Evolutionary conservation across 2,113 vertebrate genomes (phyloP), one percentile per base, ranked within the genome.

Genomic region (Thalassarche chlororhynchos): DNA sequence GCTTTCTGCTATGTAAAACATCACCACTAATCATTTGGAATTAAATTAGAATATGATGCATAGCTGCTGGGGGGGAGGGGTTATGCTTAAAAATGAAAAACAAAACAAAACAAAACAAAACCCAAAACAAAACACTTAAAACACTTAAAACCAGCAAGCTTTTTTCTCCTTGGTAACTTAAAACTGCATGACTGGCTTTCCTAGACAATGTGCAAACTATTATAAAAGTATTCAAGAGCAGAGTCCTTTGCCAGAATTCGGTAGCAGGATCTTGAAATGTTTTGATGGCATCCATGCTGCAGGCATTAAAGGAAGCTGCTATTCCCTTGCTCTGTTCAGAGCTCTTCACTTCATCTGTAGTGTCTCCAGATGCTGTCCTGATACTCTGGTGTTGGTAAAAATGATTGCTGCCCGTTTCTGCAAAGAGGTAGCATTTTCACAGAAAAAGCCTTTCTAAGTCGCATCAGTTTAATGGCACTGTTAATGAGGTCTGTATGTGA

Each of bases 121-220:
- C 14, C 44, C 29, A 34, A 38, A n/a, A 46, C 29, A 29, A 38
- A n/a, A 46, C 19, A 42, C 79, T 64, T 68, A n/a, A 84, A 92
- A 40, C 25, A n/a, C 75, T 71, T 69, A n/a, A 86, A 92, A 42
- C 23, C 38, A 65, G 26, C 15, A 79, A 75, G 21, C 5, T 87
- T 72, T 93, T 83, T 92, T 82, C 66, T 90, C 36, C 69, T 74
- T 3, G 1, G 66, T 74, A 92, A 93, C 89, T 96, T 94, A 87
- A 95, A 91, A 79, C 75, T 87, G 61, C 87, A 31, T 72, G 77
- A 68, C 60, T 85, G 52, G 12, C 47, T 95, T 91, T 94, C 84
- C 70, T 90, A 76, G 86, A 83, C 96, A 96, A 97, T 88, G 79
- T 98, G 97, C 66, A 97, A 97, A 81, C 82, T 75, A 94, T 97